Conservation (phyloP, 2,113 vertebrate species). For the Amphiprion percula region DNA sequence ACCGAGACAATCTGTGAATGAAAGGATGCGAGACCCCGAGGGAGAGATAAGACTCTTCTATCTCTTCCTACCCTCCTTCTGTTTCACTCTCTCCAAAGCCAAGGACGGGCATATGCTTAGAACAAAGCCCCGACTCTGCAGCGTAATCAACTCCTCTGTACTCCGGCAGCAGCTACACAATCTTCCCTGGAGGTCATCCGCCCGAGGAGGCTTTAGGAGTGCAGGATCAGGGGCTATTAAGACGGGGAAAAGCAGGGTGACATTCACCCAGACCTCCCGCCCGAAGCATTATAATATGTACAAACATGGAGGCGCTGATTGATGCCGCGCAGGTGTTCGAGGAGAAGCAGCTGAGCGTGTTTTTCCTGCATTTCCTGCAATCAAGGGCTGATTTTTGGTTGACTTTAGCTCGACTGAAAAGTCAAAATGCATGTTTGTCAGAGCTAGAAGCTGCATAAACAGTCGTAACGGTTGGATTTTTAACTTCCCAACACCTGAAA, state of each 20-base stretch:
- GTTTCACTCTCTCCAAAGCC: constrained; percentile 53
- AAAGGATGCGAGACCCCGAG: constrained; percentile 63
- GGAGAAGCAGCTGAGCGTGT: neutral
- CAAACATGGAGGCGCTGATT: neutral
- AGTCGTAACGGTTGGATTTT: no score
- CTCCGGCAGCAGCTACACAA: constrained; percentile 52
- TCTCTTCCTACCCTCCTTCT: neutral
- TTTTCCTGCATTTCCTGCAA: neutral
- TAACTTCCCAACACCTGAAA: no score
- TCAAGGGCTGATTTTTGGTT: no score
- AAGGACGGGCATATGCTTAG: constrained; percentile 74
- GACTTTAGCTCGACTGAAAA: no score
- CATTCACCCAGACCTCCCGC: constrained; percentile 39
- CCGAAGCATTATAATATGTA: neutral
- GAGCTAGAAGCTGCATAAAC: no score
- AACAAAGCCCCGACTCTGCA: constrained; percentile 69
- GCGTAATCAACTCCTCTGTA: constrained; percentile 77
- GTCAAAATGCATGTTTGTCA: no score
- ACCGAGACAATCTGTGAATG: constrained; percentile 71
- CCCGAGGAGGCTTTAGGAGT: constrained; percentile 64
- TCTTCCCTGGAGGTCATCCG: constrained; percentile 73
- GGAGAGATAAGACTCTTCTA: constrained; percentile 70
- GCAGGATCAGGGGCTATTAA: constrained; percentile 66
- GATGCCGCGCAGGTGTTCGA: neutral
- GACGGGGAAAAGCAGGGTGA: constrained; percentile 64